Base-by-base conservation (phyloP, 1,140 invertebrate genomes). In the Orchesella cincta region DNA sequence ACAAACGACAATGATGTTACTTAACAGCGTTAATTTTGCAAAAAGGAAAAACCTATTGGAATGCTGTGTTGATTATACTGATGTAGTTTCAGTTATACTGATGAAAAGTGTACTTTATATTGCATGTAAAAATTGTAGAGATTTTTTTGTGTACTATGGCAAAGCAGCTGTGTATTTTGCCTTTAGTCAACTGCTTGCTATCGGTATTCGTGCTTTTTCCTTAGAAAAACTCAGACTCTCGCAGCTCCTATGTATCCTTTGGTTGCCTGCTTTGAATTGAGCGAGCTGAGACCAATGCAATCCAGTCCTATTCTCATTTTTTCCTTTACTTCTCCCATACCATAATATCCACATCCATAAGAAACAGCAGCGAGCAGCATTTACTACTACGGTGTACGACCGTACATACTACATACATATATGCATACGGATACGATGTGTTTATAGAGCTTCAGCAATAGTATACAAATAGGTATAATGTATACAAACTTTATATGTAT, bases 171-270 rank as follows among this genome's bases (percentile, higher is more conserved):
- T n/a, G n/a, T n/a, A n/a, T 46, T 46, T 8, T 8, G 39, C 20
- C 20, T 46, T 46, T 8, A 12, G 20, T 46, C 20, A 20, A 46
- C 20, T 8, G 39, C 8, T 8, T 46, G 39, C 8, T n/a, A n/a
- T n/a, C n/a, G n/a, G n/a, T n/a, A 18, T 8, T 57, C 52, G 52
- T 57, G 52, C 52, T 57, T 57, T 57, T 57, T 57, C 52, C 52
- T 57, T 3, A 26, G 52, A 57, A 57, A 57, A 57, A 26, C 52
- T 18, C 52, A 57, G 8, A 57, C 8, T 57, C 52, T 57, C 52
- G 23, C 52, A 57, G 52, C 52, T 57, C 52, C 52, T 57, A 8
- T 57, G 12, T 57, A 26, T n/a, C 23, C 23, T 57, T 57, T 3
- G 52, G 8, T 57, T 57, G 52, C 52, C 52, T 57, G 3, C 52